phyloP scores from a whole-genome alignment of 2,797 vertebrate genomes.

The Poeciliopsis paucimaculata region DNA sequence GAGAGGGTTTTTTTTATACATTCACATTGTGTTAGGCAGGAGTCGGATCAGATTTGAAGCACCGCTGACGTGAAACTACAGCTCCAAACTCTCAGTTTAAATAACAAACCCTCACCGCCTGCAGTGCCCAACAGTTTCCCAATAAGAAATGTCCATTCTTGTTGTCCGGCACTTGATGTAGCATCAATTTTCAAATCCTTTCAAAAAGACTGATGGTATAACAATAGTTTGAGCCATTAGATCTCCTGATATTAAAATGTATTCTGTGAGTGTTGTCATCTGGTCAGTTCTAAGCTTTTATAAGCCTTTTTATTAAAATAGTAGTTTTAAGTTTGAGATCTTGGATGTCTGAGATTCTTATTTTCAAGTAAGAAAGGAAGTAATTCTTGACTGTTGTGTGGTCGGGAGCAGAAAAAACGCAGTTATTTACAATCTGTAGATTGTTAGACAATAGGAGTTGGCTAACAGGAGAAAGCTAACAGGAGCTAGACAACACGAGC shows the following conservation, averaged over 20 bases:
- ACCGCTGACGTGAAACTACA: background rate
- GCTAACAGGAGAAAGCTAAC: no score
- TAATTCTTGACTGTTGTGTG: background rate
- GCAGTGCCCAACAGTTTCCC: background rate
- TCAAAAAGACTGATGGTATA: background rate
- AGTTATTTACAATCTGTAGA: no score
- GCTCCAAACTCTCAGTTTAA: constrained; percentile 3
- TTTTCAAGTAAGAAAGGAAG: background rate
- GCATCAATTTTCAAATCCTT: background rate
- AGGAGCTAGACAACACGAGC: no score
- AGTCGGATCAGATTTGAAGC: background rate
- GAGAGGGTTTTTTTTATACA: constrained; percentile 4
- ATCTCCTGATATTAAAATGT: background rate
- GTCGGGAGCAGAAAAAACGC: background rate
- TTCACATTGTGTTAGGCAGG: constrained; percentile 9
- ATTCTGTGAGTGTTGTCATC: background rate
- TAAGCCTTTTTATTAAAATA: background rate
- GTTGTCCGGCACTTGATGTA: background rate
- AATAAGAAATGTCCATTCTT: background rate
- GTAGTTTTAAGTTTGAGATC: background rate
- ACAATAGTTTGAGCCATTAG: background rate
- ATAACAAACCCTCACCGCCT: background rate
- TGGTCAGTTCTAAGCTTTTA: background rate
- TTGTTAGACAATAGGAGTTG: no score
- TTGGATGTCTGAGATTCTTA: background rate